Percentiles rank a stretch among this genome's conserved stretches.
phyloP scores from a whole-genome alignment of 2,888 invertebrate genomes.

The Sylvicola fuscatus region DNA sequence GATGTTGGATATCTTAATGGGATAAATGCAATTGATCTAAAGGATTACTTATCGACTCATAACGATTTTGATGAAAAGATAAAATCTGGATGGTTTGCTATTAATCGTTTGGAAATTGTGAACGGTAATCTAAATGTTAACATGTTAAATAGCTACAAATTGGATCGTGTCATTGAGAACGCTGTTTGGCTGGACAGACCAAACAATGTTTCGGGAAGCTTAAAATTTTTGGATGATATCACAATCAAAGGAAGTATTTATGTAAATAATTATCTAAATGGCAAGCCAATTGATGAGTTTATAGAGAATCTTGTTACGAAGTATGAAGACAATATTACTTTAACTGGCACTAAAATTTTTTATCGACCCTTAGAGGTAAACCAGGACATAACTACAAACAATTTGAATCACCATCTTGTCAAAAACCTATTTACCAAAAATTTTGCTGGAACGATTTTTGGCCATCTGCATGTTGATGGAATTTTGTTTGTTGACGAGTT shows the following conservation, averaged over 20 bases:
- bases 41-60: constrained; percentile 14
- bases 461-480: constrained; percentile 15
- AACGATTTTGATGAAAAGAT: constrained; percentile 18
- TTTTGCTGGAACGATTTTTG: constrained; percentile 10
- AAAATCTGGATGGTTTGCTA: constrained; percentile 20
- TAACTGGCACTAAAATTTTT: constrained; percentile 17
- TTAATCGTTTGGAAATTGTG: not conserved
- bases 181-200: constrained; percentile 23
- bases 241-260: constrained; percentile 12
- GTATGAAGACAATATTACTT: constrained; percentile 15
- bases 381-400: constrained; percentile 16
- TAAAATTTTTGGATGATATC: constrained; percentile 16
- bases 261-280: constrained; percentile 19
- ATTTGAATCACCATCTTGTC: constrained; percentile 22
- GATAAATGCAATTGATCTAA: constrained; percentile 15
- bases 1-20: constrained; percentile 21
- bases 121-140: constrained; percentile 4
- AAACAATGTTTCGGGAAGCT: constrained; percentile 16
- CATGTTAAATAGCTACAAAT: constrained; percentile 13
- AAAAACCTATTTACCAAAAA: constrained; percentile 21
- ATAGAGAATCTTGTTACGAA: constrained; percentile 23
- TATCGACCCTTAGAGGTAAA: constrained; percentile 17
- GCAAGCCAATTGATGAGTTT: constrained; percentile 19
- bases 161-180: constrained; percentile 18
- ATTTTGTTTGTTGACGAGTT: constrained; percentile 12